Evolutionary conservation across 2,113 vertebrate genomes (phyloP).

Genomic region (Notothenia coriiceps): DNA sequence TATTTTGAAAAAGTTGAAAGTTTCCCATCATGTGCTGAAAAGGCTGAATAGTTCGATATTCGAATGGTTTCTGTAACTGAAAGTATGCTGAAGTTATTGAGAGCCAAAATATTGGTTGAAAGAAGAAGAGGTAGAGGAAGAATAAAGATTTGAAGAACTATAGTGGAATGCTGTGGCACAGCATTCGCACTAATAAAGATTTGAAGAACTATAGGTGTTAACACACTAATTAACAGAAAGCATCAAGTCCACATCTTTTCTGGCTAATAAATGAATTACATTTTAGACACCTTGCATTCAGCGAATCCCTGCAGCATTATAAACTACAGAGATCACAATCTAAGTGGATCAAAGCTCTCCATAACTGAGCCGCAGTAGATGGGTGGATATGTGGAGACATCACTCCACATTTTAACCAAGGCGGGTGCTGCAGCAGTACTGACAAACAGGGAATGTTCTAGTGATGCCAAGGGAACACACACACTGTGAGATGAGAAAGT

Average conservation of each 20-base stretch:
- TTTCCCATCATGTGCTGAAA: no score
- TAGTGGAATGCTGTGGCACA: no score
- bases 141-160: no score
- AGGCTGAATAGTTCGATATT: no score
- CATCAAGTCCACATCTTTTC: neutral
- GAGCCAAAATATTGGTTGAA: no score
- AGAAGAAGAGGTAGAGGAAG: no score
- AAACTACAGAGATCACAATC: neutral
- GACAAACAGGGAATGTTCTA: constrained; percentile 4
- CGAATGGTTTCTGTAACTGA: no score
- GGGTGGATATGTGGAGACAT: neutral
- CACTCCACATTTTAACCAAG: neutral
- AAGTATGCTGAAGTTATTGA: no score
- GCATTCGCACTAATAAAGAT: no score
- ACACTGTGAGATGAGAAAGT: neutral
- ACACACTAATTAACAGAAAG: neutral
- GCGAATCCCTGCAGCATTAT: neutral
- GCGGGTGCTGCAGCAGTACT: constrained; percentile 15
- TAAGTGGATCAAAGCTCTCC: neutral
- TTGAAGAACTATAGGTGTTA: no score
- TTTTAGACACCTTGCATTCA: neutral
- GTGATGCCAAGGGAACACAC: neutral
- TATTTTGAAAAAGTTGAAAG: no score
- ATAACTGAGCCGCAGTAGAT: neutral
- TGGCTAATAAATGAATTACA: neutral